Base-by-base conservation (phyloP, 2,888 invertebrate genomes). In the Leucania comma region DNA sequence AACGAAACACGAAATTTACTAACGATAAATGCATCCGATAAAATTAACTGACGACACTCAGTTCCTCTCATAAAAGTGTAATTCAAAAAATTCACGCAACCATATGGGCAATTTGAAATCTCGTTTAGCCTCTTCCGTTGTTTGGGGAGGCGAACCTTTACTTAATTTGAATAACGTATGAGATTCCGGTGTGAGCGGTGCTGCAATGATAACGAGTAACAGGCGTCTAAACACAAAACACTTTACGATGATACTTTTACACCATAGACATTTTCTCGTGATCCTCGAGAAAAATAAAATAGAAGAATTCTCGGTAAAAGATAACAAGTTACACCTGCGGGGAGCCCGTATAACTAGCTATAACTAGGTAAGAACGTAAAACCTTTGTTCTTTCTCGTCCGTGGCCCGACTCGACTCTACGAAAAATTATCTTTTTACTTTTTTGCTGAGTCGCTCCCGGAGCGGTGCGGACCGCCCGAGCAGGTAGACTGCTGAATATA, bases 361-460 rank as follows among this genome's bases (percentile, higher is more conserved):
- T 92, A 93, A 93, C 94, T 93, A 92, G 93, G 92, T 92, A 93
- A 92, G 87, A 90, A 88, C 87, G 89, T 90, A 91, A 91, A 92
- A 90, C 92, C 94, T 95, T 95, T 95, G 94, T 95, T 94, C 94
- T 92, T 93, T 92, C 91, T 89, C 91, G 91, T 88, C 88, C 87
- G 89, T 89, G 91, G 88, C 89, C 85, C 90, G 91, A 89, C 90
- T 93, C 90, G 91, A 89, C 90, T 93, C 90, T 88, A 91, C 94
- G 92, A 92, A 94, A 94, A 93, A 93, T 93, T 94, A 93, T 93
- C 93, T 94, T 94, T 95, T 94, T 93, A 90, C 91, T 92, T 94
- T 92, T 95, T 94, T 94, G 93, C 92, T 86, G 92, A 92, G 90
- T 91, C 89, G 92, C 90, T 90, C 90, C 90, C 90, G 87, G 82